Evolutionary conservation across 1,140 invertebrate genomes (phyloP), one percentile per base, ranked within the genome.

Genomic region (Cydia splendana): DNA sequence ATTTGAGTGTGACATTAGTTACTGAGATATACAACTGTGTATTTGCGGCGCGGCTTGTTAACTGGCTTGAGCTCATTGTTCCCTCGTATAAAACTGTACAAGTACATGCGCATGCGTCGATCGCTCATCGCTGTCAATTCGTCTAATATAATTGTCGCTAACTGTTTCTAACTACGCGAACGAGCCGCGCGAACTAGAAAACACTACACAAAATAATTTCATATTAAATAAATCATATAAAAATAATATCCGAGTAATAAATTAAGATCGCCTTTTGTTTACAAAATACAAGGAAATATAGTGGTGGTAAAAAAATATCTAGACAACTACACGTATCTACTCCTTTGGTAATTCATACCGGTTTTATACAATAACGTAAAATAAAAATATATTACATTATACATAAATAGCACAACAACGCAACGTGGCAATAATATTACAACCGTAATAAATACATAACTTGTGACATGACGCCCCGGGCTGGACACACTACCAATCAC

Each of bases 321-420:
- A 90, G 88, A 88, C 84, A 77, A 88, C 86, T 90, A 91, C 82
- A 84, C 83, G 83, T 88, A 91, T 81, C 90, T 93, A 91, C 84
- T 86, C 87, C 90, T 91, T 93, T 93, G 91, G 91, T 91, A 91
- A 93, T 88, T 85, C 85, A 86, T 90, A 93, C 91, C 91, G 91
- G 89, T 85, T 89, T 91, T 82, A 82, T 75, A 78, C 24, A 84
- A 89, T 83, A 85, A 80, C 76, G 75, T 84, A 85, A 84, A 81
- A 85, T 81, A 86, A 85, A 81, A 84, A 88, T 85, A 90, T 84
- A 88, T 85, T 87, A 89, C 83, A 84, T 84, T 79, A 84, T 78
- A 87, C 79, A 82, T 81, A 62, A 62, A 81, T 79, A 85, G 78
- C 78, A 80, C 78, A 86, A 88, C 83, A 86, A 85, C 76, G 77